Base-by-base conservation (phyloP, 2,113 vertebrate genomes). In the Alectura lathami region DNA sequence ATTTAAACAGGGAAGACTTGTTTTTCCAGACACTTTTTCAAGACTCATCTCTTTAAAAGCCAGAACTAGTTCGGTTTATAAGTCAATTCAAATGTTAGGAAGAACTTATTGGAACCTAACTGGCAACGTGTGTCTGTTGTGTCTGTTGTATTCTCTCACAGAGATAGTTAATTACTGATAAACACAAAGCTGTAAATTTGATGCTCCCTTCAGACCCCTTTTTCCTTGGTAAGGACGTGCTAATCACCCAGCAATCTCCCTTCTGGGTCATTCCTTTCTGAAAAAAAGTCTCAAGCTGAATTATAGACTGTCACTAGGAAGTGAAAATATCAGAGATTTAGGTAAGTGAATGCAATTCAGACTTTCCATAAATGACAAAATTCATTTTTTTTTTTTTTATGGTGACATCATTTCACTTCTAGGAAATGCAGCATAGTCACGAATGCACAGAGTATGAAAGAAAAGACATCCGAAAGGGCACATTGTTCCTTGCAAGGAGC, bases 11-110 rank as follows among this genome's bases (percentile, higher is more conserved):
- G 96, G 91, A 91, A 85, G 96, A 97, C 97, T 96, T 47, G 97
- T 97, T 98, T 96, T 97, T 97, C 97, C 93, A 94, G 97, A 96
- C 89, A 81, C 85, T 76, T 96, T 96, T 92, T 88, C 64, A 93
- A 94, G 91, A 94, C 93, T 96, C 89, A 93, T 91, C 89, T 97
- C 89, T 97, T 94, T 94, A 97, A 97, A 97, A 96, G 86, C 82
- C 88, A 91, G 82, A 88, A 94, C 96, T 93, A 90, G 89, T 97
- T 97, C 96, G 96, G 92, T 86, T 88, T 96, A 67, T 82, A 96
- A 91, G 75, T 91, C 78, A 94, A 83, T 72, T 20, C 10, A 23
- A 96, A 95, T 87, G 79, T 42, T 89, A 86, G 53, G 51, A 83
- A 66, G 72, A 93, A 83, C 77, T 95, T 73, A 73, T 82, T 11